These are phyloP conservation scores for Lithodes maja DNA, from an alignment of 2,888 invertebrate species.

Conservation along the genomic window DNA sequence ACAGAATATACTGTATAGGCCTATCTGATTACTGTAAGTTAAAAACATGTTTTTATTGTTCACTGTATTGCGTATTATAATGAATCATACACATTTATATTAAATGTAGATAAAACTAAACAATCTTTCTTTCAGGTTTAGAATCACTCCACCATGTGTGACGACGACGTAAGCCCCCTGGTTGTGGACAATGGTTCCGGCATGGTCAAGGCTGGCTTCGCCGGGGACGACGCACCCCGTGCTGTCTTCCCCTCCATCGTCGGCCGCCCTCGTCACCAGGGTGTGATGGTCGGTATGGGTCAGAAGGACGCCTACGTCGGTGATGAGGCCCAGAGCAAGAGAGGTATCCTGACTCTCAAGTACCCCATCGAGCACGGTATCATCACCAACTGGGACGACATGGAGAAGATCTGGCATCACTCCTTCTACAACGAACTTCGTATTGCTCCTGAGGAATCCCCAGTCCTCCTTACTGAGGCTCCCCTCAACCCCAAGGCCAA, in stretches of 20 bases:
- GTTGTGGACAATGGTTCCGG: slow-evolving; percentile 59
- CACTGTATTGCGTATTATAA: too few relatives aligned
- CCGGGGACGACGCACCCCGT: slow-evolving; percentile 66
- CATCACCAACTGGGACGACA: slow-evolving; percentile 98
- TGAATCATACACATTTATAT: too few relatives aligned
- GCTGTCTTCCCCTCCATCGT: slow-evolving; percentile 64
- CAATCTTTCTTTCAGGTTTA: not conserved
- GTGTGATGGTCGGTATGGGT: slow-evolving; percentile 71
- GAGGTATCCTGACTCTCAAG: slow-evolving; percentile 95
- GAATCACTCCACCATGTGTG: slow-evolving; percentile 7
- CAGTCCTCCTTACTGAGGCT: slow-evolving; percentile 84
- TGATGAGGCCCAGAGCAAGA: slow-evolving; percentile 76
- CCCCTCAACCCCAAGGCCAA: slow-evolving; percentile 96
- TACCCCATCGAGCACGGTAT: slow-evolving; percentile 98
- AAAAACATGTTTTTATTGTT: too few relatives aligned
- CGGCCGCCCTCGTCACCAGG: slow-evolving; percentile 68
- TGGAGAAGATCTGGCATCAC: slow-evolving; percentile 99
- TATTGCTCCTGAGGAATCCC: slow-evolving; percentile 79
- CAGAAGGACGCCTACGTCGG: slow-evolving; percentile 71
- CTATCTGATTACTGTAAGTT: too few relatives aligned
- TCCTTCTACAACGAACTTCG: slow-evolving; percentile 78
- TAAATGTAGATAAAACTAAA: too few relatives aligned
- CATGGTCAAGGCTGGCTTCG: slow-evolving; percentile 66
- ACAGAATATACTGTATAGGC: too few relatives aligned
- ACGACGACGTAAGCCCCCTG: slow-evolving; percentile 34